Evolutionary conservation across 2,888 invertebrate genomes (phyloP).

Genomic region (Abrostola tripartita): DNA sequence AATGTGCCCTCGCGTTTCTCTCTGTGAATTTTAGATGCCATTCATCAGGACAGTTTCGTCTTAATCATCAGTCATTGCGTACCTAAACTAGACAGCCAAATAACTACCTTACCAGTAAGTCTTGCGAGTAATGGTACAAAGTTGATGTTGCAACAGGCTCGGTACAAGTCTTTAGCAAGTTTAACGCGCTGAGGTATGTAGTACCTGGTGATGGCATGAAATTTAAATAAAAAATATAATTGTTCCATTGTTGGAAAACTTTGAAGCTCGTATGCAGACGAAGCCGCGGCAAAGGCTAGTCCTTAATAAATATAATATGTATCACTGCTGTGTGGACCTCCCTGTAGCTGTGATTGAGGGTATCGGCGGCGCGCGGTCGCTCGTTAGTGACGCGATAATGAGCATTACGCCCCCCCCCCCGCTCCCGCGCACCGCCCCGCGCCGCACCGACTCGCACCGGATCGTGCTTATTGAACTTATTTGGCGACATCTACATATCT

Average conservation of each 20-base stretch:
- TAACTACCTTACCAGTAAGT: too few species aligned
- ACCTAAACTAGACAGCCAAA: too few species aligned
- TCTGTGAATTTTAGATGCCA: too few species aligned
- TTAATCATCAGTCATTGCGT: too few species aligned
- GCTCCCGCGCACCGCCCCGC: slow-evolving; percentile 14
- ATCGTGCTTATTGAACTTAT: slow-evolving; percentile 49
- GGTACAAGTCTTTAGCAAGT: too few species aligned
- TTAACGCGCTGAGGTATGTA: too few species aligned
- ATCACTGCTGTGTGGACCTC: slow-evolving; percentile 21
- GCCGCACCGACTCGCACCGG: slow-evolving; percentile 10
- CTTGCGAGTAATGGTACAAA: too few species aligned
- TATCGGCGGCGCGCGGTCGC: slow-evolving; percentile 63
- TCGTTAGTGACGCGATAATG: slow-evolving; percentile 73
- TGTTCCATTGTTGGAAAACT: too few species aligned
- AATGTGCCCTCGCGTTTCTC: too few species aligned
- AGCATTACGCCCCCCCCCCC: slow-evolving; percentile 53
- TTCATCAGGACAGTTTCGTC: not conserved
- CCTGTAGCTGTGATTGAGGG: slow-evolving; percentile 62
- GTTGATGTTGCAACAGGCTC: too few species aligned
- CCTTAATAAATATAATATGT: not conserved
- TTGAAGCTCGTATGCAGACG: not conserved
- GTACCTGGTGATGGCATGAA: too few species aligned
- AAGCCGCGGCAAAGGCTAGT: not conserved
- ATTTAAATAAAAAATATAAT: too few species aligned
- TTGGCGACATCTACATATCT: slow-evolving; percentile 29